Base-by-base conservation (phyloP, 2,113 vertebrate genomes). In the Garra rufa region DNA sequence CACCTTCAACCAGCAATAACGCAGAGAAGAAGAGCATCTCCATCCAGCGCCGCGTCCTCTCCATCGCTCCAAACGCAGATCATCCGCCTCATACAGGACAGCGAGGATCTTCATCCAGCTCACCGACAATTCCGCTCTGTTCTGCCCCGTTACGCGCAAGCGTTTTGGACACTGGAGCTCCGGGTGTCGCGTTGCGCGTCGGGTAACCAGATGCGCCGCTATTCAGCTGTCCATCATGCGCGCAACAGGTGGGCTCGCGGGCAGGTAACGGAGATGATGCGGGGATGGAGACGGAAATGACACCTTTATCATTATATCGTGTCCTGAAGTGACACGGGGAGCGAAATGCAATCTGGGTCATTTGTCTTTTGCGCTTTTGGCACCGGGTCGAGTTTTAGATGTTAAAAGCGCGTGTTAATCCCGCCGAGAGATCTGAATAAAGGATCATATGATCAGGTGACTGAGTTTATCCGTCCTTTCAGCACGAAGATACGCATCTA, bases 131-230 rank as follows among this genome's bases (percentile, higher is more conserved):
- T 0, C 38, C 2, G 14, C 28, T 43, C n/a, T 17, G 30, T 41
- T 46, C n/a, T 61, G 8, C 83, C 34, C 77, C 87, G 88, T 43
- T 52, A 34, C 61, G 50, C 46, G 88, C 86, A 50, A 83, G 63
- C 85, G 89, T 77, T 83, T 82, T 24, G 41, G 91, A 90, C 93
- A 94, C 89, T 89, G 91, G 93, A 94, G 90, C 91, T 90, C 69
- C 59, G 5, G 92, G 90, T 95, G 94, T 95, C 94, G 89, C 85
- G 78, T 95, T 76, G 87, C 94, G 90, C 83, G 83, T 67, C 75
- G 87, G 82, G 91, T 94, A 95, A 95, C 91, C 87, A 86, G 93
- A 95, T 76, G 91, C 93, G 78, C 59, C 44, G 69, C 88, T 89
- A 91, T 91, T 92, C 87, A 92, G 50, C 92, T 89, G 92, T 92